Evolutionary conservation across 2,888 invertebrate genomes (phyloP), one percentile per base, ranked within the genome.

Genomic region (Elysia crispata): DNA sequence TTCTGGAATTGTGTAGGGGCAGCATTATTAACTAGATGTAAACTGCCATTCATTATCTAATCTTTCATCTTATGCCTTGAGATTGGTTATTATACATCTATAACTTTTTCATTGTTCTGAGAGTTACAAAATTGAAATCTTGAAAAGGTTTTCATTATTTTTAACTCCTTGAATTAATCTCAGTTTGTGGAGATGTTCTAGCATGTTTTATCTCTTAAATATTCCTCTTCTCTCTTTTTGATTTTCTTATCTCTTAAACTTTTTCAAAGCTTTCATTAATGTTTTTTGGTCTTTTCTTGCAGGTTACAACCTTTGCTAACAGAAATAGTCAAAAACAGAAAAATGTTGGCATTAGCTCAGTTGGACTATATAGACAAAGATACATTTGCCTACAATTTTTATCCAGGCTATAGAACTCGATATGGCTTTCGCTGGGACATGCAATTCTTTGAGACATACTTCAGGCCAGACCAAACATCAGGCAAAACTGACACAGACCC

Each of bases 381-480:
- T 8, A 86, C 84, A 28, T 80, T 87, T n/a, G 76, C 83, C 49
- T 86, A 87, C 60, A 76, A 80, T 60, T 87, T 85, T 76, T 86
- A 87, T 73, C 82, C 84, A 15, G 87, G 86, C 33, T 89, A 88
- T 75, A 86, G 87, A 84, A 88, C 88, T 6, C 81, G 89, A 74
- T 89, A 89, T 73, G 89, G 88, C 0, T 89, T 89, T 79, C 87
- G 88, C 75, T 90, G 89, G 89, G 80, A 87, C 70, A 84, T 90
- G 50, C 83, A 87, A 8, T 90, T 90, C 82, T 90, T 89, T 79
- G 89, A 90, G 76, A 88, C 87, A 0, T 90, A 87, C 82, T 90
- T 89, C 81, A 81, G 89, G 64, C 81, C 83, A 13, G 88, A 88
- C 41, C 89, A 90, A 77, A 75, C 85, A 31, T 73, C 83, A 20